phyloP scores from a whole-genome alignment of 1,140 invertebrate species.

The Aphelinus certus region DNA sequence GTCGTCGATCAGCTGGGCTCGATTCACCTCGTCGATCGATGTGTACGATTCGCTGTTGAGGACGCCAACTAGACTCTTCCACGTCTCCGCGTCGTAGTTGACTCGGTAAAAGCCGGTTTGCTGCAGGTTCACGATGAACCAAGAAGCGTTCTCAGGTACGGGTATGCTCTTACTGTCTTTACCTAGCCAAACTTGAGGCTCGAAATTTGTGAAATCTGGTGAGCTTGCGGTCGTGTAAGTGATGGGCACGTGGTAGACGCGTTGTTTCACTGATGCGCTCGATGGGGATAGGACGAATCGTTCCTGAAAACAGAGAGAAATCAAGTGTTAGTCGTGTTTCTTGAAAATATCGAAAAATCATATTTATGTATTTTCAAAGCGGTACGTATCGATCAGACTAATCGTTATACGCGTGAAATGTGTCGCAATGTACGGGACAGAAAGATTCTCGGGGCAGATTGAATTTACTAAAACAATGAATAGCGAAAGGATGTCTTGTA shows the following conservation, averaged over 20 bases:
- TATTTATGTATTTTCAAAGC: no score
- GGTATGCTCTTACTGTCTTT: slow-evolving; percentile 43
- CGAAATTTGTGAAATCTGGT: slow-evolving; percentile 31
- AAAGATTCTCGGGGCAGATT: no score
- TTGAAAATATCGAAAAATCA: slow-evolving; percentile 49
- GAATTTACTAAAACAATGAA: no score
- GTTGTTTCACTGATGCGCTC: background rate
- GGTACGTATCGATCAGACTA: no score
- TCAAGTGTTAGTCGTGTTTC: slow-evolving; percentile 32
- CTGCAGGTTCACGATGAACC: slow-evolving; percentile 71
- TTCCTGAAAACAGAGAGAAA: slow-evolving; percentile 1
- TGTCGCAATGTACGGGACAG: no score
- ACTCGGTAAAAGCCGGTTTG: slow-evolving; percentile 74
- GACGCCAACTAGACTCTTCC: slow-evolving; percentile 65
- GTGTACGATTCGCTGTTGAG: slow-evolving; percentile 60
- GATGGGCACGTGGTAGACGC: slow-evolving; percentile 51
- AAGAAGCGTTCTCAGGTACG: slow-evolving; percentile 53
- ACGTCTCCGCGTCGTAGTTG: slow-evolving; percentile 69
- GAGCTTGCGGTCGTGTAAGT: slow-evolving; percentile 33
- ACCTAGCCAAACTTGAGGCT: slow-evolving; percentile 54
- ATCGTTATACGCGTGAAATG: no score
- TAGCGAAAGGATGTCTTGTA: no score
- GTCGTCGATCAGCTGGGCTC: slow-evolving; percentile 72
- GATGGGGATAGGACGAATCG: slow-evolving; percentile 28
- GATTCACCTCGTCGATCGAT: slow-evolving; percentile 69